A percentile compares a stretch with the other conserved stretches of the same genome.
Evolutionary conservation across 2,113 vertebrate genomes (phyloP).

Genomic region (Cyprinodon brontotheroides): DNA sequence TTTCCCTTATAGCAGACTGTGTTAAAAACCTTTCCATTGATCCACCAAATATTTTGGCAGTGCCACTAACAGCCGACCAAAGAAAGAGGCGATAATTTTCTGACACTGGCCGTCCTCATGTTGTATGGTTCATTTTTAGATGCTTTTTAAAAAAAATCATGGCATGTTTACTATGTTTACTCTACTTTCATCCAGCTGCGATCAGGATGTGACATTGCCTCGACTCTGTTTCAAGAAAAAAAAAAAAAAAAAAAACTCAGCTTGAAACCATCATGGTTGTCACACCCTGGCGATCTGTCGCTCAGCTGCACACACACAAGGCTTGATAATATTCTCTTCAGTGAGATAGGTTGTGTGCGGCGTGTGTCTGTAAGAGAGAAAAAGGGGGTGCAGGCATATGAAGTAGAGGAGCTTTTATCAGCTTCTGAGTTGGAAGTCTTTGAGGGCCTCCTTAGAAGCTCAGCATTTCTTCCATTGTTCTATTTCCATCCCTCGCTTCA

Average conservation of each 20-base stretch:
- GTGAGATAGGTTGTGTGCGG: slow-evolving; percentile 49
- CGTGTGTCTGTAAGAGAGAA: slow-evolving; percentile 44
- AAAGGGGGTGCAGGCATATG: slow-evolving; percentile 68
- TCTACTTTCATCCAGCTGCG: slow-evolving; percentile 64
- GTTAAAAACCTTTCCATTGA: neutral
- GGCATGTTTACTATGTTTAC: slow-evolving; percentile 77
- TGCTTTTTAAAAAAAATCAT: slow-evolving; percentile 65
- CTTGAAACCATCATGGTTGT: slow-evolving; percentile 75
- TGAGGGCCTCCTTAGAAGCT: slow-evolving; percentile 80
- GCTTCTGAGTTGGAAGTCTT: slow-evolving; percentile 79
- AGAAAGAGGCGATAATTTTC: slow-evolving; percentile 41
- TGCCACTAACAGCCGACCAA: slow-evolving; percentile 31
- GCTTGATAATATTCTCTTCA: slow-evolving; percentile 73
- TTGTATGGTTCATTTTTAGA: slow-evolving; percentile 51
- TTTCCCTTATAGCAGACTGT: neutral
- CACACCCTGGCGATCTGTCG: slow-evolving; percentile 75
- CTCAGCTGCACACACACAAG: slow-evolving; percentile 61
- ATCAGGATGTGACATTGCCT: slow-evolving; percentile 70
- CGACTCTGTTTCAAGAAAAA: slow-evolving; percentile 65
- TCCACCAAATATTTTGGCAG: slow-evolving; percentile 1
- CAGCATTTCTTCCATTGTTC: slow-evolving; percentile 80
- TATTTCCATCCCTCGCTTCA: slow-evolving; percentile 79
- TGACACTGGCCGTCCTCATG: slow-evolving; percentile 36
- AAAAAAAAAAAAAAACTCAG: slow-evolving; percentile 52
- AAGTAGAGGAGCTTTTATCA: slow-evolving; percentile 80